phyloP scores from a whole-genome alignment of 2,113 vertebrate genomes.

The Asarcornis scutulata region DNA sequence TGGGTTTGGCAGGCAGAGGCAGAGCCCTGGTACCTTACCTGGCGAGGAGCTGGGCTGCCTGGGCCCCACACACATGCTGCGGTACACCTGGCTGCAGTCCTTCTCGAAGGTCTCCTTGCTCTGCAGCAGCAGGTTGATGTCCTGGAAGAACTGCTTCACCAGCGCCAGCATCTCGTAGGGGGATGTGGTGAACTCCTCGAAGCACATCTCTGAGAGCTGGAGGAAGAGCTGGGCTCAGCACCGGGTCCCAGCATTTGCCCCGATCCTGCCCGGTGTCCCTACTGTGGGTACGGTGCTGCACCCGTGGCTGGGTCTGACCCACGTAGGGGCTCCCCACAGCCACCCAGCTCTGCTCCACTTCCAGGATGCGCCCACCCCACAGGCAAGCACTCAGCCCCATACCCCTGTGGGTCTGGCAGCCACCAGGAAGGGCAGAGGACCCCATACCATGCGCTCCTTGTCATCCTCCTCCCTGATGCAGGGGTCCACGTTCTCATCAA shows the following conservation, averaged over 20 bases:
- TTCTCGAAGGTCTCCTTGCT: slow-evolving; percentile 58
- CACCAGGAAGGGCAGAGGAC: neutral
- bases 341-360: neutral
- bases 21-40: slow-evolving; percentile 36
- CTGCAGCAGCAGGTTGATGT: slow-evolving; percentile 67
- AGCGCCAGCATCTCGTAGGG: slow-evolving; percentile 72
- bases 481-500: neutral
- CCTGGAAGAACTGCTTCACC: slow-evolving; percentile 76
- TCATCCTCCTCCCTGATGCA: slow-evolving; percentile 68
- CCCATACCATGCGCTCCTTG: slow-evolving; percentile 59
- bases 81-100: slow-evolving; percentile 72
- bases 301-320: neutral
- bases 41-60: neutral
- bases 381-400: neutral
- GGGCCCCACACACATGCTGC: slow-evolving; percentile 29
- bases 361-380: neutral
- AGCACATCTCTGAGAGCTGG: slow-evolving; percentile 62
- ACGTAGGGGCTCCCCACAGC: rapidly evolving
- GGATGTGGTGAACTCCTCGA: slow-evolving; percentile 64
- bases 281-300: rapidly evolving
- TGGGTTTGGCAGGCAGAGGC: neutral
- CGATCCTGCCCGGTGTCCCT: rapidly evolving
- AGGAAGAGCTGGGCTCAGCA: neutral
- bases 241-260: neutral
- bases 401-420: rapidly evolving